Evolutionary conservation across 2,888 invertebrate genomes (phyloP).

Genomic region (Apodemia mormo): DNA sequence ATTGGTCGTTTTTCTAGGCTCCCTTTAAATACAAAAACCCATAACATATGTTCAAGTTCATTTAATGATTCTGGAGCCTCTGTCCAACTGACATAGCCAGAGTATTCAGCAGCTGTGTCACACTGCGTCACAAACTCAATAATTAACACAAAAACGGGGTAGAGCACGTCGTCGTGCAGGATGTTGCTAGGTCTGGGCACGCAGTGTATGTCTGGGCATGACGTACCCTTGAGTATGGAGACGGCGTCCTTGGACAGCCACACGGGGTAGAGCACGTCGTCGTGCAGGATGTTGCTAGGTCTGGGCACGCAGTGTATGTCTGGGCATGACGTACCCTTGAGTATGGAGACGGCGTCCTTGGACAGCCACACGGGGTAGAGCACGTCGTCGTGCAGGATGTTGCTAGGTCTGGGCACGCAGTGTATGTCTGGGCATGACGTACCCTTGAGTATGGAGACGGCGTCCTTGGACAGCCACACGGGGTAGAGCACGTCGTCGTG

Average conservation of each 20-base stretch:
- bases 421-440: background rate
- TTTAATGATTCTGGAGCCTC: too few relatives aligned
- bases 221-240: slow-evolving; percentile 65
- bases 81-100: too few relatives aligned
- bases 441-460: slow-evolving; percentile 73
- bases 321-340: slow-evolving; percentile 52
- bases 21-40: too few relatives aligned
- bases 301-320: too few relatives aligned
- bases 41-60: background rate
- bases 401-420: too few relatives aligned
- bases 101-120: too few relatives aligned
- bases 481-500: slow-evolving; percentile 99
- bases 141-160: slow-evolving; percentile 85
- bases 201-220: background rate
- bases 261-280: slow-evolving; percentile 98
- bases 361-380: slow-evolving; percentile 96
- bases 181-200: too few relatives aligned
- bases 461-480: slow-evolving; percentile 88
- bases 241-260: slow-evolving; percentile 85
- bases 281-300: slow-evolving; percentile 88
- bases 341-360: slow-evolving; percentile 70
- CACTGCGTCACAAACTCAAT: too few relatives aligned
- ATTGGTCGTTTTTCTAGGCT: too few relatives aligned
- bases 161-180: slow-evolving; percentile 90
- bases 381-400: slow-evolving; percentile 85